phyloP scores from a whole-genome alignment of 2,888 invertebrate species.

The Melolontha melolontha region DNA sequence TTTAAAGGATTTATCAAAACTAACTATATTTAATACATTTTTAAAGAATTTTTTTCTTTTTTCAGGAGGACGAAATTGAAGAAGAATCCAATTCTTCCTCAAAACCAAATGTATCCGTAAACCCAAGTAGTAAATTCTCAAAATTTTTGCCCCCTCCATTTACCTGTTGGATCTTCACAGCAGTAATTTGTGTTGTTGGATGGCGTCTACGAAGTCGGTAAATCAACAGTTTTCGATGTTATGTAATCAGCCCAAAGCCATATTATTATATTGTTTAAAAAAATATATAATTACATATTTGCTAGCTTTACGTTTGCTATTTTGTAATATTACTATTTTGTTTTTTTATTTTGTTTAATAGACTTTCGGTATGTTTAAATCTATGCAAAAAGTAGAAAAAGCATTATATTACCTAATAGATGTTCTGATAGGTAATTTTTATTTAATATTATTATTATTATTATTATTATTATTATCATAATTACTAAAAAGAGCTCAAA shows the following conservation, averaged over 20 bases:
- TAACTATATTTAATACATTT: too few species aligned
- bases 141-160: constrained; percentile 70
- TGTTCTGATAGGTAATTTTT: constrained; percentile 47
- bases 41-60: constrained; percentile 31
- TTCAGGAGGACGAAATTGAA: constrained; percentile 40
- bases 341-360: constrained; percentile 45
- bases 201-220: constrained; percentile 73
- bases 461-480: neutral
- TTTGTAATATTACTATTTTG: constrained; percentile 45
- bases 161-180: constrained; percentile 72
- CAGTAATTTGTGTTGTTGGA: constrained; percentile 73
- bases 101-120: constrained; percentile 44
- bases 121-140: constrained; percentile 68
- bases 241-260: constrained; percentile 62
- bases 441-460: constrained; percentile 21
- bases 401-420: constrained; percentile 48
- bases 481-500: constrained; percentile 36
- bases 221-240: constrained; percentile 56
- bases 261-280: constrained; percentile 49
- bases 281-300: constrained; percentile 39
- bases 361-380: constrained; percentile 62
- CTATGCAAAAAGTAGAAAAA: constrained; percentile 23
- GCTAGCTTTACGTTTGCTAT: constrained; percentile 45
- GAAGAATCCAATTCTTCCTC: constrained; percentile 36
- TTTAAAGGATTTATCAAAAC: too few species aligned